Percentiles rank a stretch among this genome's conserved stretches.
Evolutionary conservation across 2,888 invertebrate species (phyloP).

Genomic region (Mamestra brassicae): DNA sequence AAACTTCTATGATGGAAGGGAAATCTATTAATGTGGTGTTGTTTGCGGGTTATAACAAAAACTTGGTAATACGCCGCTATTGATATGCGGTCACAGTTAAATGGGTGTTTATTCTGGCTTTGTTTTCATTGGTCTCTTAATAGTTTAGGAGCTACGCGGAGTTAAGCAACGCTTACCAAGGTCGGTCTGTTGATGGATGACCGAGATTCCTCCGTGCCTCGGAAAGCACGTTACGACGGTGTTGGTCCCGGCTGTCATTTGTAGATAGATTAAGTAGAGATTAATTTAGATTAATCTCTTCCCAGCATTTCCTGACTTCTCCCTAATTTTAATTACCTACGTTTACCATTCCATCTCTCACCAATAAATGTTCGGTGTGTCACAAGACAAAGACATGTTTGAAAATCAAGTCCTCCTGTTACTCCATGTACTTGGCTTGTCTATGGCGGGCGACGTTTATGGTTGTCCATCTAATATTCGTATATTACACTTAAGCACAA

Average conservation of each 20-base stretch:
- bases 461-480: conserved; percentile 19
- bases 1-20: conserved; percentile 20
- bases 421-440: neutral
- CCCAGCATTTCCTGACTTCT: no score
- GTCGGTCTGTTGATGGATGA: no score
- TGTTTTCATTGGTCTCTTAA: neutral
- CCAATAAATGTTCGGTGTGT: neutral
- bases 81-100: conserved; percentile 21
- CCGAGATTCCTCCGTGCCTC: no score
- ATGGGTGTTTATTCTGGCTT: conserved; percentile 3
- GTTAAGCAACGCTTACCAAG: no score
- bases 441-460: conserved; percentile 6
- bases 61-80: neutral
- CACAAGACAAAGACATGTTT: neutral
- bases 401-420: neutral
- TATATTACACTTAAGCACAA: conserved; percentile 17
- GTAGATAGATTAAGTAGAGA: no score
- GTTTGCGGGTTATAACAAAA: conserved; percentile 40
- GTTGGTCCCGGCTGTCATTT: no score
- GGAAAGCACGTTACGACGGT: no score
- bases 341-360: neutral
- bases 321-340: neutral
- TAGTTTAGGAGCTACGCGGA: no score
- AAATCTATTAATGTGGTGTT: conserved; percentile 31
- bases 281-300: no score